Evolutionary conservation across 2,888 invertebrate species (phyloP).

Genomic region (Melanostoma scalare): DNA sequence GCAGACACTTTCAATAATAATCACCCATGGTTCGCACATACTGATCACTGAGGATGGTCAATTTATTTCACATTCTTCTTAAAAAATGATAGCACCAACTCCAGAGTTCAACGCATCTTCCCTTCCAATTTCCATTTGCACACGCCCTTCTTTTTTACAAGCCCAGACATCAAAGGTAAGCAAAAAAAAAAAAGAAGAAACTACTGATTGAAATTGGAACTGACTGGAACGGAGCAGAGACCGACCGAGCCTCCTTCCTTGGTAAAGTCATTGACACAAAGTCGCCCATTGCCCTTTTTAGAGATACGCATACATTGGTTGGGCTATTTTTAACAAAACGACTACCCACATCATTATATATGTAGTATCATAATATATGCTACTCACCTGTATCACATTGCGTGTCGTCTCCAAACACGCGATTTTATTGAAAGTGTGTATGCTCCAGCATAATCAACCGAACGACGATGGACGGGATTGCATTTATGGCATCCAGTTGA

Average conservation of each 20-base stretch:
- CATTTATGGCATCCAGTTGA: not conserved
- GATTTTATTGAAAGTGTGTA: slow-evolving; percentile 51
- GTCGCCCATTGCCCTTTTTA: slow-evolving; percentile 53
- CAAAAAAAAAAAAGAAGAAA: not conserved
- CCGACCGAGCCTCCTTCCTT: slow-evolving; percentile 59
- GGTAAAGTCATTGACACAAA: slow-evolving; percentile 57
- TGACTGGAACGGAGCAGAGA: slow-evolving; percentile 31
- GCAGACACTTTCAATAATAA: not conserved
- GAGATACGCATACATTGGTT: slow-evolving; percentile 38
- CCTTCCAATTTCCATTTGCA: slow-evolving; percentile 11
- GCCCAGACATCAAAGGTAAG: slow-evolving; percentile 12
- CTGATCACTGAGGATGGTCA: not conserved
- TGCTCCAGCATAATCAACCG: slow-evolving; percentile 21
- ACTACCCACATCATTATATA: slow-evolving; percentile 45
- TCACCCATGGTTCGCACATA: not conserved
- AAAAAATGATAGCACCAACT: not conserved
- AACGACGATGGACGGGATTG: not conserved
- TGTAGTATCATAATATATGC: slow-evolving; percentile 24
- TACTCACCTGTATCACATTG: slow-evolving; percentile 58
- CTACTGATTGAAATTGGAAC: slow-evolving; percentile 43
- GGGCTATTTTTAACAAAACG: slow-evolving; percentile 61
- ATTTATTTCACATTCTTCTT: not conserved
- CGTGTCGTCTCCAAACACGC: slow-evolving; percentile 51
- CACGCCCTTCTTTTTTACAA: slow-evolving; percentile 21
- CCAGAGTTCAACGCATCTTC: slow-evolving; percentile 33